Base-by-base conservation (phyloP, 2,113 vertebrate species). In the Odontophorus gujanensis region DNA sequence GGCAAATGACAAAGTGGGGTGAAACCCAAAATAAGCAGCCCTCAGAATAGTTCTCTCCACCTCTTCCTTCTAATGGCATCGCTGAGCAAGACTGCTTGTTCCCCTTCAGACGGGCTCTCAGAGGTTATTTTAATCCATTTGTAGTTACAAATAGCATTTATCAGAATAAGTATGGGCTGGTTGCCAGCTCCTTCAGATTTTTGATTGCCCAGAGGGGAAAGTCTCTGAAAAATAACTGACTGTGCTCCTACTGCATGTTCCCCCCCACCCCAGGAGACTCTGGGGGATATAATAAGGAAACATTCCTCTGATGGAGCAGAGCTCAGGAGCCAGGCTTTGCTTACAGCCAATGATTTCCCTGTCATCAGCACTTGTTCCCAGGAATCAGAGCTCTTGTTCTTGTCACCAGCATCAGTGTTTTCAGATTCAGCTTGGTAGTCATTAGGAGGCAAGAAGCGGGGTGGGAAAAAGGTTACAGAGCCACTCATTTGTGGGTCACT, bases 91-190 rank as follows among this genome's bases (percentile, higher is more conserved):
- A 85, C 81, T 83, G 75, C 90, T 92, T 84, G 79, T 92, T 96
- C 91, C 61, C 61, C 85, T 92, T 81, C 92, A 91, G 90, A 91
- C 20, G 40, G 85, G 86, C 66, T 91, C 93, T 85, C 84, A 91
- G 94, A 85, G 68, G 88, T 50, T 94, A 95, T 96, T 95, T 96
- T 62, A 93, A 83, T 96, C 93, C 61, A 78, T 59, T 93, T 95
- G 87, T 92, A 78, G 94, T 79, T 86, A 80, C 90, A 93, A 89
- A 85, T 79, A 89, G 36, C 81, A 89, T 90, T 95, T 94, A 93
- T 95, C 84, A 96, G 94, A 95, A 68, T 63, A 68, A 85, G 68
- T 51, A 38, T 65, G 71, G 93, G 94, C 86, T 86, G 57, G 75
- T 81, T 11, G 79, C 94, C 95, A 93, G 50, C 63, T 96, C 76